A percentile compares a stretch with the other conserved stretches of the same genome.
These are phyloP conservation scores for Cyrtorhinus lividipennis DNA, from an alignment of 1,140 invertebrate genomes.

Conservation along the genomic window DNA sequence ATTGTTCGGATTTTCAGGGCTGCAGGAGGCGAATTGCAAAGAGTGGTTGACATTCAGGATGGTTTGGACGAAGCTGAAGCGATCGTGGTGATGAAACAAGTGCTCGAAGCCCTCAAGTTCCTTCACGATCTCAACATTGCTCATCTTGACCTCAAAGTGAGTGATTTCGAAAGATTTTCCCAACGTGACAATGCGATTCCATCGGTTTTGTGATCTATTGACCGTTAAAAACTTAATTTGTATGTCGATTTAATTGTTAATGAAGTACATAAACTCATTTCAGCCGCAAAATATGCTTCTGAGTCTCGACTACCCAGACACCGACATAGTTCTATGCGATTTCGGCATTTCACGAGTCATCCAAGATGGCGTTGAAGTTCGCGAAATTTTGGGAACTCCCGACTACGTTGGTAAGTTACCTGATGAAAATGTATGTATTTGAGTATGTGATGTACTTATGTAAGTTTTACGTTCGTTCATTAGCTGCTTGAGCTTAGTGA, in stretches of 20 bases:
- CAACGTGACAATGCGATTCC: too few relatives aligned
- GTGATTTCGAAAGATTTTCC: too few relatives aligned
- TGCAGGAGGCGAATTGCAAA: constrained; percentile 80
- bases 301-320: constrained; percentile 50
- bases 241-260: too few relatives aligned
- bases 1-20: constrained; percentile 46
- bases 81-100: constrained; percentile 64
- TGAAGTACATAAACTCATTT: too few relatives aligned
- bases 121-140: constrained; percentile 78
- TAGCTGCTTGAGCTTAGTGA: too few relatives aligned
- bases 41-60: constrained; percentile 76
- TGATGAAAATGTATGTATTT: too few relatives aligned
- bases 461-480: too few relatives aligned
- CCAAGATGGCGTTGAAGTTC: constrained; percentile 71
- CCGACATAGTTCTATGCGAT: constrained; percentile 82
- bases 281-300: constrained; percentile 86
- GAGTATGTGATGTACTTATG: too few relatives aligned
- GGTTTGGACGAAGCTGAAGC: constrained; percentile 66
- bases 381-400: constrained; percentile 85
- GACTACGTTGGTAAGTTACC: constrained; percentile 85
- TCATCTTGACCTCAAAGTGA: constrained; percentile 80
- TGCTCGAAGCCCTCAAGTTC: constrained; percentile 70
- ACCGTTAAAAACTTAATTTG: too few relatives aligned
- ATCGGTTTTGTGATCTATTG: too few relatives aligned
- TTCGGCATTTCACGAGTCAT: constrained; percentile 87